Base-by-base conservation (phyloP, 2,888 invertebrate genomes). In the Metacarcinus magister region DNA sequence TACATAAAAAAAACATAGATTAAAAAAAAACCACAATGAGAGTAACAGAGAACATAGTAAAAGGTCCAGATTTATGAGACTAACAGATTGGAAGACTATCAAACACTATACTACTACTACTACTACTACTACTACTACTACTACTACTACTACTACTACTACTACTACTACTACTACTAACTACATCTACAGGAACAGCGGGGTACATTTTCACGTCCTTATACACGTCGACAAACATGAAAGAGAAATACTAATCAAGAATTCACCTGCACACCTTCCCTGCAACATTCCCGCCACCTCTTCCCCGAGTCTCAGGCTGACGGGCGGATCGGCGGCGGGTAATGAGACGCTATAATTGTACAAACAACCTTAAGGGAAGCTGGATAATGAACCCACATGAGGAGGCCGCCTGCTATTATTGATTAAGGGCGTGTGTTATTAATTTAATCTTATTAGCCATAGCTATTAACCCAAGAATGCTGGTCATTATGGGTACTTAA, bases 361-460 rank as follows among this genome's bases (percentile, higher is more conserved):
- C 67, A 93, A 93, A 93, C 67, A 93, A 67, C 93, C 93, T 93
- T 5, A 67, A 67, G 67, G 67, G 28, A 93, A 67, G 43, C 32
- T 60, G 60, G 92, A 43, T 67, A 93, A 67, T 93, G 54, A 92
- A 54, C 28, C n/a, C 19, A 0, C n/a, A 32, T 54, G 60, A 60
- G 10, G 5, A 54, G 54, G 60, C 28, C 28, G 87, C 23, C n/a
- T n/a, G 82, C 32, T 44, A 23, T 82, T 94, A 94, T 94, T 44
- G 94, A 89, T 39, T 13, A 87, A 87, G 32, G 46, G 46, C 13
- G 3, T 28, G 75, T 82, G 28, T 48, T 48, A 87, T 94, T 48
- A 82, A 87, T 94, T 75, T 48, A 94, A 87, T 87, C 75, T 32
- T 48, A 94, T 94, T 87, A 87, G 87, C 82, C 94, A 44, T 44